phyloP scores from a whole-genome alignment of 2,797 vertebrate species.

The Microctenopoma lineatum region DNA sequence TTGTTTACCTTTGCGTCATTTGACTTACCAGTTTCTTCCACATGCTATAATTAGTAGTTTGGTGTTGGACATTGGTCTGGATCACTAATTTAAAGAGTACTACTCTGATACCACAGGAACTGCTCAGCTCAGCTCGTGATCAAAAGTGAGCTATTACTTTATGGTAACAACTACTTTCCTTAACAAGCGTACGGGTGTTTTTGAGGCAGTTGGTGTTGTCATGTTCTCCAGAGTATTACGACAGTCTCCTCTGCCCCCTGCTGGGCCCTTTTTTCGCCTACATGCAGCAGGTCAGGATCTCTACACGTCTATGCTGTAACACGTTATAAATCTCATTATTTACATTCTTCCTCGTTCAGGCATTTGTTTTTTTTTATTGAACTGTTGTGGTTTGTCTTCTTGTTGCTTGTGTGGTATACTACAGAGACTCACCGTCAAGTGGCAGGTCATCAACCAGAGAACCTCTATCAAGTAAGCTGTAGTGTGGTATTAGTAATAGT shows the following conservation, averaged over 20 bases:
- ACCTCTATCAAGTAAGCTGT: conserved; percentile 88
- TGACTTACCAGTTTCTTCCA: not conserved
- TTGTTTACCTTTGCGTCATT: conserved; percentile 60
- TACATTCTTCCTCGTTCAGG: not conserved
- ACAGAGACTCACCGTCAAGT: conserved; percentile 92
- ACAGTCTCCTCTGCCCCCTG: conserved; percentile 91
- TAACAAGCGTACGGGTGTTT: conserved; percentile 89
- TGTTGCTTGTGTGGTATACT: conserved; percentile 22
- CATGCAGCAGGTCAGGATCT: conserved; percentile 89
- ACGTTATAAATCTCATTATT: not conserved
- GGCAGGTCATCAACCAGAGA: conserved; percentile 94
- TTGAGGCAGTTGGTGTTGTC: conserved; percentile 92
- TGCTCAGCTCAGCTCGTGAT: not conserved
- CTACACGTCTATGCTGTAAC: not conserved
- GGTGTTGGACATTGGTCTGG: not conserved
- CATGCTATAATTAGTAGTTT: not conserved
- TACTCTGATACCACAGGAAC: not conserved
- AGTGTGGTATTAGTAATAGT: conserved; percentile 34
- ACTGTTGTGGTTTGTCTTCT: not conserved
- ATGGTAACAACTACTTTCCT: conserved; percentile 68
- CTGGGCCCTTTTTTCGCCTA: conserved; percentile 92
- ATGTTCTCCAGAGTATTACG: conserved; percentile 92
- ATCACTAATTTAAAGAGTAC: not conserved
- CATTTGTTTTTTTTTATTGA: not conserved
- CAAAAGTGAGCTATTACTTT: not conserved